Evolutionary conservation across 2,113 vertebrate species (phyloP), one percentile per base, ranked within the genome.

Genomic region (Mionectes macconnelli): DNA sequence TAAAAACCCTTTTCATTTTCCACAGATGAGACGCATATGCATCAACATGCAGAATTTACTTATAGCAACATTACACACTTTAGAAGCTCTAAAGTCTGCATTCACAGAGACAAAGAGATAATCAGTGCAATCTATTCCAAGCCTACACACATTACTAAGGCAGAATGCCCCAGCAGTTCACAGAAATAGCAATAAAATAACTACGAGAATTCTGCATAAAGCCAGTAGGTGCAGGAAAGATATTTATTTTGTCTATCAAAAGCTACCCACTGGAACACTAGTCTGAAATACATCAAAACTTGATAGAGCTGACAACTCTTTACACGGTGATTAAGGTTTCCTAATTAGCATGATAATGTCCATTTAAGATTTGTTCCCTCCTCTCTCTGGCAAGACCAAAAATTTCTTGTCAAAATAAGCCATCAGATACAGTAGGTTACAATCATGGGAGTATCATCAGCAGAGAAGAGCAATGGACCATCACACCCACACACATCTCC

Each of bases 21-120:
- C 52, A 68, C 1, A 68, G n/a, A 82, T n/a, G 25, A 0, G 0
- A 55, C 0, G 0, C 11, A 28, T 16, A 45, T 3, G 42, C 37
- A 81, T n/a, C 64, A 87, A 83, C 5, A 64, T 2, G n/a, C 19
- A 84, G 52, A 63, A 93, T 59, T 87, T 79, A 87, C 66, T 91
- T 64, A 69, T 2, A 68, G 62, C 37, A 84, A 57, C 14, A 33
- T 49, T 12, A 52, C 1, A 2, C 21, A 44, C 47, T 80, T 90
- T 63, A 93, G 67, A 85, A 87, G 39, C 55, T 77, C 33, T 17
- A 4, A 68, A 67, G 33, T 28, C 59, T 80, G 35, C 16, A 47
- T 66, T 91, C 18, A 72, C 7, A 39, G 21, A 87, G 25, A 87
- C 42, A 88, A 55, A 63, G 37, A 78, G 25, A 77, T 19, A 76